These are phyloP conservation scores for Danionella cerebrum DNA, from an alignment of 2,113 vertebrate species.

Conservation along the genomic window DNA sequence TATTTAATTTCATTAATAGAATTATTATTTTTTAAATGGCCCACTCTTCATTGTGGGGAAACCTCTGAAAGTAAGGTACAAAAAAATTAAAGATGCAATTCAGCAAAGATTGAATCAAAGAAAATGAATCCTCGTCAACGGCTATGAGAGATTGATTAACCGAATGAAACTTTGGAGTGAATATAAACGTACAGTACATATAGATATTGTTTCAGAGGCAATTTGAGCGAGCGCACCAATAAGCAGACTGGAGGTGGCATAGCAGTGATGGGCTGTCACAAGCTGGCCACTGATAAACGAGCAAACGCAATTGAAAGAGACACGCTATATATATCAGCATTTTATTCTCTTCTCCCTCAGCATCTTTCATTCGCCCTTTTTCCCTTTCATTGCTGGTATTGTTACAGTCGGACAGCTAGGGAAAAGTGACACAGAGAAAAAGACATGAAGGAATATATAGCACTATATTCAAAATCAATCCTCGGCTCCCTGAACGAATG, in stretches of 20 bases:
- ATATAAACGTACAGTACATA: slow-evolving; percentile 56
- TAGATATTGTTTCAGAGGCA: slow-evolving; percentile 56
- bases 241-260: slow-evolving; percentile 47
- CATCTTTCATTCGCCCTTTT: slow-evolving; percentile 25
- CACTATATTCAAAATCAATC: background rate
- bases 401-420: slow-evolving; percentile 1
- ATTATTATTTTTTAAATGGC: too few species aligned
- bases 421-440: background rate
- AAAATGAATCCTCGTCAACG: slow-evolving; percentile 50
- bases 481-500: background rate
- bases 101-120: background rate
- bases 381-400: slow-evolving; percentile 4
- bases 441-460: background rate
- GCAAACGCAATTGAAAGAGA: slow-evolving; percentile 66
- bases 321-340: slow-evolving; percentile 70
- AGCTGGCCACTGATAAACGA: slow-evolving; percentile 61
- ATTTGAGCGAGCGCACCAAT: slow-evolving; percentile 56
- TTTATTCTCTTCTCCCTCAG: slow-evolving; percentile 48
- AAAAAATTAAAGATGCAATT: too few species aligned
- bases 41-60: too few species aligned
- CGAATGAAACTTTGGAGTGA: slow-evolving; percentile 65
- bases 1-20: too few species aligned
- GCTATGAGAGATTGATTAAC: slow-evolving; percentile 64
- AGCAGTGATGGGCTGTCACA: slow-evolving; percentile 68
- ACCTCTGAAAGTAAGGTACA: too few species aligned